Conservation (phyloP, 2,797 vertebrate genomes). For the Alectoris magna region DNA sequence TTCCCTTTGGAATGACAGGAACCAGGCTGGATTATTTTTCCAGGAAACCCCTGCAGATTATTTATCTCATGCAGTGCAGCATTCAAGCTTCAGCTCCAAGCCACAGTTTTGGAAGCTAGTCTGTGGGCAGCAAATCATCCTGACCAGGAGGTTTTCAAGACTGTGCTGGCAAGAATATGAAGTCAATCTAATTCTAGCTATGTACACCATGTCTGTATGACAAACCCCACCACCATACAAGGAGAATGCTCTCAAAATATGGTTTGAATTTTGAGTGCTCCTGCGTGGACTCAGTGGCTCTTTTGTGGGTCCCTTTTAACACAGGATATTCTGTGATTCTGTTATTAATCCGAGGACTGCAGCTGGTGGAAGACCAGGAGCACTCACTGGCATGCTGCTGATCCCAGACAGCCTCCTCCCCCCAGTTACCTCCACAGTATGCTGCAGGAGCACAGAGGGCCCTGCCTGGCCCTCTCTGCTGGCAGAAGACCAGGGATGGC, state of each 20-base stretch:
- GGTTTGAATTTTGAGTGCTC: neutral
- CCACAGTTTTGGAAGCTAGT: neutral
- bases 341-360: neutral
- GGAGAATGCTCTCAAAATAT: neutral
- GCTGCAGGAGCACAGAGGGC: neutral
- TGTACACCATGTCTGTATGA: too few species aligned
- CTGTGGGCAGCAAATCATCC: neutral
- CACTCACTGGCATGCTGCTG: neutral
- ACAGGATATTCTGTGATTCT: neutral
- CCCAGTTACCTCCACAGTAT: neutral
- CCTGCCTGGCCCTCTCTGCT: neutral
- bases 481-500: rapidly evolving
- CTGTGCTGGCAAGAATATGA: neutral
- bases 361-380: neutral
- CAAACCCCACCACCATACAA: neutral
- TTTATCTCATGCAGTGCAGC: rapidly evolving
- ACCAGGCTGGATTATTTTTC: neutral
- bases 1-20: constrained; percentile 1
- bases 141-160: neutral
- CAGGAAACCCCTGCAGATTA: neutral
- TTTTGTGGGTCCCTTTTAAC: neutral
- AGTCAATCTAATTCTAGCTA: neutral
- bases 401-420: too few species aligned
- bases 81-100: neutral
- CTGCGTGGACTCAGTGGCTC: too few species aligned